phyloP scores from a whole-genome alignment of 2,113 vertebrate species.

The Trogon melanurus region DNA sequence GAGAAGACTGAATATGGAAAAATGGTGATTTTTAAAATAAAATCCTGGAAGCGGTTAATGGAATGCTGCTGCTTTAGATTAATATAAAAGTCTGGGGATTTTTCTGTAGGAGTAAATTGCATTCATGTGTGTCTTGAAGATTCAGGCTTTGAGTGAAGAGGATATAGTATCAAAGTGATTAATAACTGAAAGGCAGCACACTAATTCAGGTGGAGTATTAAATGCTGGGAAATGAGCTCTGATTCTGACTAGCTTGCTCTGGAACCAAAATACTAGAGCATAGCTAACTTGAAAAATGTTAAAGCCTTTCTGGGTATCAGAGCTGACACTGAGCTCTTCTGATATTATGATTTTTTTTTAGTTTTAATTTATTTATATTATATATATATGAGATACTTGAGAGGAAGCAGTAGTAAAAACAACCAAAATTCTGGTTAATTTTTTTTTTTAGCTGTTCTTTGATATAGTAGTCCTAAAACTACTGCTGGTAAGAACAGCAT shows the following conservation, averaged over 20 bases:
- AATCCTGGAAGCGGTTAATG: not conserved
- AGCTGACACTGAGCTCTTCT: not conserved
- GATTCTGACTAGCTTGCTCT: not conserved
- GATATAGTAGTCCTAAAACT: not conserved
- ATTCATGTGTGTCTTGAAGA: not conserved
- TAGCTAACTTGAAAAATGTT: not conserved
- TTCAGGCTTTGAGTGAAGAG: not conserved
- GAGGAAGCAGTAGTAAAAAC: not conserved
- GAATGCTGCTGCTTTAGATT: not conserved
- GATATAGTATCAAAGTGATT: not conserved
- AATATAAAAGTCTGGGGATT: not conserved
- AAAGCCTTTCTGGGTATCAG: not conserved
- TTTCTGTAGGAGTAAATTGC: not conserved
- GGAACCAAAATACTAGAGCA: not conserved
- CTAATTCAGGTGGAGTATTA: not conserved
- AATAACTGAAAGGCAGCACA: not conserved
- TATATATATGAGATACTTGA: not conserved
- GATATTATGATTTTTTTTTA: not conserved
- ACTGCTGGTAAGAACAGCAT: not conserved
- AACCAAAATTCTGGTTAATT: not conserved
- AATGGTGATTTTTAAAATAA: not conserved
- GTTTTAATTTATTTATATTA: not conserved
- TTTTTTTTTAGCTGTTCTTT: not conserved
- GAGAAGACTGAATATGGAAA: not conserved
- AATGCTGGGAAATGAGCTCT: not conserved